Conservation (phyloP, 2,113 vertebrate genomes). For the Mirza zaza region DNA sequence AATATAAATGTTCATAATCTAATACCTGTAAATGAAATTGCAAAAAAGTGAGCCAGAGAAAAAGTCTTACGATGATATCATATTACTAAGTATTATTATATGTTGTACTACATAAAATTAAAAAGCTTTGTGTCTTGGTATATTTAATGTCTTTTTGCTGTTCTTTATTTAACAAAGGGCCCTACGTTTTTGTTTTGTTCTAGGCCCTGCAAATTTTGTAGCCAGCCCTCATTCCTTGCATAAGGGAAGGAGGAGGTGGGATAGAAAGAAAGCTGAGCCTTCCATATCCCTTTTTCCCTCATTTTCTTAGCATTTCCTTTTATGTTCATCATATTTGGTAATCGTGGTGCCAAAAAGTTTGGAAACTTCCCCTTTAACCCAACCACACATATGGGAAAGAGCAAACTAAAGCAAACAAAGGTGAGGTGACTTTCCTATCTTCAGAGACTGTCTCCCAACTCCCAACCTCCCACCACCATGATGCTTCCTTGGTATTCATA, state of each 20-base stretch:
- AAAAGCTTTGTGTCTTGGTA: background rate
- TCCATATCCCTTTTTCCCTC: background rate
- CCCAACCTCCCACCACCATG: background rate
- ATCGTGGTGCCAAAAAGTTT: background rate
- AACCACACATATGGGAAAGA: background rate
- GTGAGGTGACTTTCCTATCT: background rate
- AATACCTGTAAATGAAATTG: background rate
- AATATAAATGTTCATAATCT: background rate
- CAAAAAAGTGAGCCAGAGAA: background rate
- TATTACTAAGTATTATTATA: background rate
- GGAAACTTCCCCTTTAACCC: background rate
- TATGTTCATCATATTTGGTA: background rate
- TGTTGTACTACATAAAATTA: background rate
- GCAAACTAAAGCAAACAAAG: background rate
- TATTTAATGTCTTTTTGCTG: background rate
- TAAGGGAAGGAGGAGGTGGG: too few species aligned
- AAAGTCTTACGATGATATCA: background rate
- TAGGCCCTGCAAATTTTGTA: background rate
- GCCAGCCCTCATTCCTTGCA: background rate
- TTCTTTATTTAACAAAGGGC: background rate
- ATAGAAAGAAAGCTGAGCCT: background rate
- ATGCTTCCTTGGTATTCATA: background rate
- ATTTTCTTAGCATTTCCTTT: rapidly evolving
- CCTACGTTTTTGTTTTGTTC: background rate
- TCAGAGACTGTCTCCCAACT: background rate